phyloP scores from a whole-genome alignment of 2,113 vertebrate genomes.

The Lipophrys pholis region DNA sequence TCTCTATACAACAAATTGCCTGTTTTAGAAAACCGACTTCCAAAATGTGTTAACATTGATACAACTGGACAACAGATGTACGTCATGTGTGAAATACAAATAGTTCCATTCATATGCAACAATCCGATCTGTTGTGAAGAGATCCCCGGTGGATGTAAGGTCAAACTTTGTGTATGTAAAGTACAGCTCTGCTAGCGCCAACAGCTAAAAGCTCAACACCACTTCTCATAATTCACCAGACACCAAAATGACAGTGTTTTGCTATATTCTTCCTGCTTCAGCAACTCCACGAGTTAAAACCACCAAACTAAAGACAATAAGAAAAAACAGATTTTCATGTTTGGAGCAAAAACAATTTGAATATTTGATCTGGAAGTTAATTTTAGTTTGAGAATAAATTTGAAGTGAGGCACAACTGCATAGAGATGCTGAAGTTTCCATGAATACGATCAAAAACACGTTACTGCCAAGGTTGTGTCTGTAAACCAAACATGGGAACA shows the following conservation, averaged over 20 bases:
- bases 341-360: not conserved
- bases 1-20: conserved; percentile 20
- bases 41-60: not conserved
- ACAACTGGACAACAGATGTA: not conserved
- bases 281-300: conserved; percentile 19
- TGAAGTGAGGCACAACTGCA: conserved; percentile 30
- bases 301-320: conserved; percentile 1
- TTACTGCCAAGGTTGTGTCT: conserved; percentile 2
- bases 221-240: conserved; percentile 9
- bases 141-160: conserved; percentile 63
- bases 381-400: conserved; percentile 37
- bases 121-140: conserved; percentile 18
- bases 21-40: not conserved
- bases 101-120: not conserved
- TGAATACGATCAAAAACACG: not conserved
- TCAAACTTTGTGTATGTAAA: conserved; percentile 1
- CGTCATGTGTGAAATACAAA: not conserved
- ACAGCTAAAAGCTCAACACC: conserved; percentile 6
- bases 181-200: not conserved
- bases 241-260: not conserved
- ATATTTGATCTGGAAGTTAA: not conserved
- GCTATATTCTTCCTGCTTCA: conserved; percentile 18
- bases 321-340: not conserved
- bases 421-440: conserved; percentile 35
- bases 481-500: conserved; percentile 19